These are phyloP conservation scores for Lucilia sericata DNA, from an alignment of 1,140 invertebrate species.

Conservation along the genomic window DNA sequence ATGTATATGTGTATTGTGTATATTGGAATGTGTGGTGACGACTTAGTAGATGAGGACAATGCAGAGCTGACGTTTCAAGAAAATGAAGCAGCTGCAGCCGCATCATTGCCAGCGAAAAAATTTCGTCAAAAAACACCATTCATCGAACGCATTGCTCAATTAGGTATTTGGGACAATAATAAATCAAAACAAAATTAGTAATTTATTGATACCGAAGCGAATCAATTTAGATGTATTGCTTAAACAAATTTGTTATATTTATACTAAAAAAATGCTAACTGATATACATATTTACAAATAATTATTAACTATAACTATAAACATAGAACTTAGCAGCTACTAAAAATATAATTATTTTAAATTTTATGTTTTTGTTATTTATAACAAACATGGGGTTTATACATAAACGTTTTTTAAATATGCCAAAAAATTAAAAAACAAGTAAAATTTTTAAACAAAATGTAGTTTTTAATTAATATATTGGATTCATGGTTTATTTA, in stretches of 20 bases:
- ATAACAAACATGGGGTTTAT: not conserved
- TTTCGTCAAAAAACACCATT: conserved; percentile 66
- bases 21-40: conserved; percentile 6
- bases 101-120: conserved; percentile 55
- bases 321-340: conserved; percentile 27
- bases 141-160: conserved; percentile 66
- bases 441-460: no score
- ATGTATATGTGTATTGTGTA: conserved; percentile 15
- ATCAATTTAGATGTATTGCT: not conserved
- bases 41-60: conserved; percentile 11
- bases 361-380: conserved; percentile 24
- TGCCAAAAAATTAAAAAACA: no score
- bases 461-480: no score
- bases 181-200: not conserved
- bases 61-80: not conserved
- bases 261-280: not conserved
- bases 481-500: no score
- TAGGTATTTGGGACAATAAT: conserved; percentile 53
- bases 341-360: not conserved
- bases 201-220: not conserved
- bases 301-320: not conserved
- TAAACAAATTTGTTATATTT: not conserved
- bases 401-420: not conserved
- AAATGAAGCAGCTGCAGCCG: not conserved
- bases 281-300: not conserved